phyloP scores from a whole-genome alignment of 2,113 vertebrate species.

The Perca schrenkii region DNA sequence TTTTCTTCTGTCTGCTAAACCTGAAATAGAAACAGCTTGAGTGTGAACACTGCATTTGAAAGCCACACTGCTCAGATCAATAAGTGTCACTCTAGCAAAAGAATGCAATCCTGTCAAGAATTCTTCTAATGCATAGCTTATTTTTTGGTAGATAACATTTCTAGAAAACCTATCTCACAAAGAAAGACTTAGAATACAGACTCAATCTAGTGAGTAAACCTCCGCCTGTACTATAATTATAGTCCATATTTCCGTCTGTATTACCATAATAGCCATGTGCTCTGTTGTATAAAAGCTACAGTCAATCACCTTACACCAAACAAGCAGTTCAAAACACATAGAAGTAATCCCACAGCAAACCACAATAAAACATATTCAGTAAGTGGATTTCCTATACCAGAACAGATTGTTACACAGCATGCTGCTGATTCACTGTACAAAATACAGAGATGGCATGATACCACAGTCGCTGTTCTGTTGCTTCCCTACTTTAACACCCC shows the following conservation, averaged over 20 bases:
- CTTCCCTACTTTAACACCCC: conserved; percentile 1
- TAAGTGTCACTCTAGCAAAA: conserved; percentile 12
- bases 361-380: conserved; percentile 29
- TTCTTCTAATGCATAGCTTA: not conserved
- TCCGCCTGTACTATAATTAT: not conserved
- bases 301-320: conserved; percentile 33
- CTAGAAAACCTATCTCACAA: not conserved
- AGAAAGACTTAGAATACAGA: not conserved
- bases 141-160: not conserved
- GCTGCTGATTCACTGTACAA: conserved; percentile 26
- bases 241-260: not conserved
- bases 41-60: conserved; percentile 11
- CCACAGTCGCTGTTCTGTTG: conserved; percentile 9
- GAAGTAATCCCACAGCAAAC: conserved; percentile 11
- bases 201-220: not conserved
- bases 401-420: conserved; percentile 53
- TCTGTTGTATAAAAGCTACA: not conserved
- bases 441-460: conserved; percentile 14
- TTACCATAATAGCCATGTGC: not conserved
- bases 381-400: conserved; percentile 16
- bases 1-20: conserved; percentile 27
- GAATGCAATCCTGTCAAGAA: conserved; percentile 2
- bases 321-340: conserved; percentile 13
- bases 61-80: not conserved
- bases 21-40: conserved; percentile 44